A percentile compares a stretch with the other conserved stretches of the same genome.
Evolutionary conservation across 2,113 vertebrate species (phyloP).

Genomic region (Phrynosoma platyrhinos): DNA sequence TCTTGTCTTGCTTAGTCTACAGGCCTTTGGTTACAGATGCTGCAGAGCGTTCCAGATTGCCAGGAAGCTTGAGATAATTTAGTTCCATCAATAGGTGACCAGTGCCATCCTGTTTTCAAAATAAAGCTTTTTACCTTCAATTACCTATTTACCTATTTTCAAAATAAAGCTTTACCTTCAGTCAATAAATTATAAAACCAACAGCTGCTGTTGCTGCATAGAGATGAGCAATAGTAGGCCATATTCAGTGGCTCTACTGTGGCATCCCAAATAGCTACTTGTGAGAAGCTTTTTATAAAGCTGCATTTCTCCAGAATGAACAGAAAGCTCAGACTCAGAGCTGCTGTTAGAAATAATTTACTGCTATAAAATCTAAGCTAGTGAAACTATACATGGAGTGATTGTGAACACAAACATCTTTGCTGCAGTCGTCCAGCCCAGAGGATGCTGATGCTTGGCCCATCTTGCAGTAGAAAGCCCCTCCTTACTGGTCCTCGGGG

Average conservation of each 20-base stretch:
- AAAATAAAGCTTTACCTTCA: too few species aligned
- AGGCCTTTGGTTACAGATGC: too few species aligned
- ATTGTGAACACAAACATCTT: too few species aligned
- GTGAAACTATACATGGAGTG: background rate
- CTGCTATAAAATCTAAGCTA: conserved; percentile 11
- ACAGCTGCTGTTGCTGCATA: too few species aligned
- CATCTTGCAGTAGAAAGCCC: too few species aligned
- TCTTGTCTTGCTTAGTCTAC: background rate
- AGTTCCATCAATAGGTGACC: background rate
- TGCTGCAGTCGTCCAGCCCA: background rate
- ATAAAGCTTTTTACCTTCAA: too few species aligned
- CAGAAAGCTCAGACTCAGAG: background rate
- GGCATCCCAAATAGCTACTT: too few species aligned
- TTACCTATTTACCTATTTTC: too few species aligned
- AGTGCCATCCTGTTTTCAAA: background rate
- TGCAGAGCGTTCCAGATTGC: background rate
- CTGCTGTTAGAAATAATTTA: conserved; percentile 29
- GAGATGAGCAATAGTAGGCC: background rate
- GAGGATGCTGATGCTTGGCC: background rate
- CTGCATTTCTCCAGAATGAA: background rate
- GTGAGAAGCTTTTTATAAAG: too few species aligned
- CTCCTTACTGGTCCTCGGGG: too few species aligned
- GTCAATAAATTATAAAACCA: too few species aligned
- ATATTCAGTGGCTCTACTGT: too few species aligned
- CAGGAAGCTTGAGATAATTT: background rate